Conservation (phyloP, 2,888 invertebrate genomes). For the Temnothorax rugatulus region DNA sequence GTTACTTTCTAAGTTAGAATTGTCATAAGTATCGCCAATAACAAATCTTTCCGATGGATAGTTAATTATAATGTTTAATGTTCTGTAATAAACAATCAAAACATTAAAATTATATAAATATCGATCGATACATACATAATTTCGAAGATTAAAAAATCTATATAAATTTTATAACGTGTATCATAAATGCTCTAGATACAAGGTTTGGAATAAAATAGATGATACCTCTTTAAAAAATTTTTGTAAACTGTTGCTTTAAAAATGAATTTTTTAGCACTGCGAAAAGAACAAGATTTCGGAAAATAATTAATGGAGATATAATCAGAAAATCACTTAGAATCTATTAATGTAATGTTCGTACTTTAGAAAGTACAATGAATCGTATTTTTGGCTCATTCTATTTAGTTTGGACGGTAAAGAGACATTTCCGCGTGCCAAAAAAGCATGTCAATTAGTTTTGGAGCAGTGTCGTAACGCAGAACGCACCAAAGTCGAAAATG, state of each 20-base stretch:
- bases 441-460: conserved; percentile 31
- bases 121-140: not conserved
- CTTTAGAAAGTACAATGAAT: not conserved
- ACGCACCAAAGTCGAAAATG: conserved; percentile 45
- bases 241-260: not conserved
- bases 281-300: not conserved
- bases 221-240: not conserved
- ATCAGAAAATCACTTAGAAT: not conserved
- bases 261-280: not conserved
- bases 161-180: not conserved
- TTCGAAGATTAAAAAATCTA: not conserved
- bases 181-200: not conserved
- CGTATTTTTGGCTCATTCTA: not conserved
- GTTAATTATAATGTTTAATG: not conserved
- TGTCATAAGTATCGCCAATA: not conserved
- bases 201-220: not conserved
- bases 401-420: not conserved
- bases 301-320: not conserved
- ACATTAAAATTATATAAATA: not conserved
- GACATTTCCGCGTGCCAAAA: conserved; percentile 7
- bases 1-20: not conserved
- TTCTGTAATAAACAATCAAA: not conserved
- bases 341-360: too few relatives aligned
- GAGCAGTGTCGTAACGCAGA: conserved; percentile 28
- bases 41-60: not conserved